These are phyloP conservation scores for Plagiodera versicolora DNA, from an alignment of 2,888 invertebrate species.

Conservation along the genomic window DNA sequence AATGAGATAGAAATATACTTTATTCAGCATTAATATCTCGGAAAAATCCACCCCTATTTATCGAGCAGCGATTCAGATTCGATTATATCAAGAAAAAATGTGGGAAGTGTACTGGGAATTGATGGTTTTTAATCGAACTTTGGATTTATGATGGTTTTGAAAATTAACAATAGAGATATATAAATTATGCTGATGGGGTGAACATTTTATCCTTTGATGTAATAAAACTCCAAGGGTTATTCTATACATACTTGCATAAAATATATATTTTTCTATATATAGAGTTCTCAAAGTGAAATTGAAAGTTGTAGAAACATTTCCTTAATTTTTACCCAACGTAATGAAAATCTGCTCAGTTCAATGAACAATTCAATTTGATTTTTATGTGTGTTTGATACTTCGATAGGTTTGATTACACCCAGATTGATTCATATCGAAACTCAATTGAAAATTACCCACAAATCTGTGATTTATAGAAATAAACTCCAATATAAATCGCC, in stretches of 20 bases:
- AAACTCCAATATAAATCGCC: neutral
- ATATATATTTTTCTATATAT: no score
- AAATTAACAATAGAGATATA: no score
- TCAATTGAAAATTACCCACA: neutral
- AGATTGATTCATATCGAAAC: no score
- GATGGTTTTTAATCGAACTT: slow-evolving; percentile 12
- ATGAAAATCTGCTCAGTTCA: no score
- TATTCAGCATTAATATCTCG: slow-evolving; percentile 34
- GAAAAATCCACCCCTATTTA: slow-evolving; percentile 27
- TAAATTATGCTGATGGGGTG: neutral
- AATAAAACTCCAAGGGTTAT: no score
- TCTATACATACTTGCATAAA: no score
- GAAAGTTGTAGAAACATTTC: no score
- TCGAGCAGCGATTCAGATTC: slow-evolving; percentile 17
- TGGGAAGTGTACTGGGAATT: neutral
- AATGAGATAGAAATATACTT: slow-evolving; percentile 45
- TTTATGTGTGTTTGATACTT: no score
- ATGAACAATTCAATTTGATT: no score
- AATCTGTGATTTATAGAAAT: neutral
- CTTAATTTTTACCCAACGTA: no score
- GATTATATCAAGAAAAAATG: neutral
- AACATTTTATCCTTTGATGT: neutral
- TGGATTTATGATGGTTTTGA: slow-evolving; percentile 4
- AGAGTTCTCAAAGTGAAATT: no score
- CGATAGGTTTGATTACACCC: no score